Evolutionary conservation across 1,140 invertebrate genomes (phyloP).

Genomic region (Pseudomyrmex pallidus): DNA sequence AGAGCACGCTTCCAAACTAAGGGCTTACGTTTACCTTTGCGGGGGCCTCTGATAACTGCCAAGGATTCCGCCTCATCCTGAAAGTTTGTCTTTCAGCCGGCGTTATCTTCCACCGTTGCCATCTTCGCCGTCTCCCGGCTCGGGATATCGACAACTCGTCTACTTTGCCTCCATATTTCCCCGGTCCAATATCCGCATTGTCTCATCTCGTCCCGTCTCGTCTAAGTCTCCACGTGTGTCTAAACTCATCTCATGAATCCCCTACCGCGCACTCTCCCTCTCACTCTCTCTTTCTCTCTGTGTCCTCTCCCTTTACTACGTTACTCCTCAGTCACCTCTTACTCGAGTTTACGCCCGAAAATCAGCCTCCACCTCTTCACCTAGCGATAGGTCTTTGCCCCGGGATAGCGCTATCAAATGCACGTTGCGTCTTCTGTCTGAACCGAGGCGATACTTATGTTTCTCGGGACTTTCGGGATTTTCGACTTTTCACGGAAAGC

Average conservation of each 20-base stretch:
- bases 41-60: conserved; percentile 68
- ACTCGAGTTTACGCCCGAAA: conserved; percentile 75
- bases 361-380: conserved; percentile 69
- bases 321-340: conserved; percentile 41
- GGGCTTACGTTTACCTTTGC: conserved; percentile 59
- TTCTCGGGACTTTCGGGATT: conserved; percentile 19
- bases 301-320: not conserved
- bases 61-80: conserved; percentile 61
- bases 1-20: conserved; percentile 40
- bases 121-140: conserved; percentile 51
- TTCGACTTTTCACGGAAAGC: not conserved
- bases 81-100: conserved; percentile 77
- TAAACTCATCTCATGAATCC: conserved; percentile 72
- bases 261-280: not conserved
- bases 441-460: conserved; percentile 15
- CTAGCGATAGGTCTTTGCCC: conserved; percentile 75
- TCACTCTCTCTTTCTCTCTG: not conserved
- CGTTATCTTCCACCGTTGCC: conserved; percentile 72
- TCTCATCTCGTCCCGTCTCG: conserved; percentile 76
- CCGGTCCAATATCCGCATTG: conserved; percentile 82
- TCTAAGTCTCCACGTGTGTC: conserved; percentile 77
- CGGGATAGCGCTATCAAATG: conserved; percentile 83
- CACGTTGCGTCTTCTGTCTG: conserved; percentile 78
- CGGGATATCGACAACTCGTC: conserved; percentile 80
- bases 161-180: conserved; percentile 79